phyloP scores from a whole-genome alignment of 2,113 vertebrate species.

The Malurus melanocephalus region DNA sequence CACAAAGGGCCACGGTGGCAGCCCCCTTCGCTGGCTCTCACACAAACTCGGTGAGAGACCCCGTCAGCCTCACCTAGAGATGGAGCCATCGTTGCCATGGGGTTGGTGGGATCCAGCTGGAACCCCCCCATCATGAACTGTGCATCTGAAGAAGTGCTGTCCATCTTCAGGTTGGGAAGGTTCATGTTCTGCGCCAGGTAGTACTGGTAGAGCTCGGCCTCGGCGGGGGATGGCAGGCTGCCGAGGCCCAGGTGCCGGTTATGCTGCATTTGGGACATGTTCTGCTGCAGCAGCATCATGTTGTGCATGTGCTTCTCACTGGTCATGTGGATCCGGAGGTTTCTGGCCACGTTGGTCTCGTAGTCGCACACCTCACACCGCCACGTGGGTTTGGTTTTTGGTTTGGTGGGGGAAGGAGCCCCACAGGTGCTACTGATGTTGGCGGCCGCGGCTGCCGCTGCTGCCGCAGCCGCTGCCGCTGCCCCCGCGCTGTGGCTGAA shows the following conservation, averaged over 20 bases:
- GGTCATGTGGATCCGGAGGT: slow-evolving; percentile 98
- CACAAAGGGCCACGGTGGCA: neutral
- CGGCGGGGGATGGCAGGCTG: slow-evolving; percentile 88
- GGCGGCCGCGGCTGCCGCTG: slow-evolving; percentile 76
- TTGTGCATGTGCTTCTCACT: slow-evolving; percentile 99
- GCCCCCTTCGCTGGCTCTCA: neutral
- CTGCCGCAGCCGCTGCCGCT: slow-evolving; percentile 79
- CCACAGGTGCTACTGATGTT: slow-evolving; percentile 87
- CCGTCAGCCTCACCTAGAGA: slow-evolving; percentile 85
- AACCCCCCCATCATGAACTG: slow-evolving; percentile 94
- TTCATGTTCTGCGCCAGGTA: slow-evolving; percentile 97
- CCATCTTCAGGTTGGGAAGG: slow-evolving; percentile 91
- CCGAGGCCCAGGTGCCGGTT: slow-evolving; percentile 86
- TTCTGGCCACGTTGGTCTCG: slow-evolving; percentile 96
- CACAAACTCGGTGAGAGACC: neutral
- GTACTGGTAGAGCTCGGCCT: slow-evolving; percentile 98
- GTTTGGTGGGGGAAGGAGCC: slow-evolving; percentile 94
- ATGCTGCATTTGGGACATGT: slow-evolving; percentile 94
- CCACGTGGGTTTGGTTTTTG: slow-evolving; percentile 98
- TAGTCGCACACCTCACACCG: slow-evolving; percentile 98
- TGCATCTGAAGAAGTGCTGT: slow-evolving; percentile 83
- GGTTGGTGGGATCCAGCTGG: slow-evolving; percentile 86
- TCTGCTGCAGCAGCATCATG: slow-evolving; percentile 97
- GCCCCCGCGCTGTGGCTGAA: slow-evolving; percentile 87
- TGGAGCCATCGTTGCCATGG: slow-evolving; percentile 86